A percentile compares a stretch with the other conserved stretches of the same genome.
phyloP scores from a whole-genome alignment of 2,797 vertebrate species.

The Parotocinclus haroldoi region DNA sequence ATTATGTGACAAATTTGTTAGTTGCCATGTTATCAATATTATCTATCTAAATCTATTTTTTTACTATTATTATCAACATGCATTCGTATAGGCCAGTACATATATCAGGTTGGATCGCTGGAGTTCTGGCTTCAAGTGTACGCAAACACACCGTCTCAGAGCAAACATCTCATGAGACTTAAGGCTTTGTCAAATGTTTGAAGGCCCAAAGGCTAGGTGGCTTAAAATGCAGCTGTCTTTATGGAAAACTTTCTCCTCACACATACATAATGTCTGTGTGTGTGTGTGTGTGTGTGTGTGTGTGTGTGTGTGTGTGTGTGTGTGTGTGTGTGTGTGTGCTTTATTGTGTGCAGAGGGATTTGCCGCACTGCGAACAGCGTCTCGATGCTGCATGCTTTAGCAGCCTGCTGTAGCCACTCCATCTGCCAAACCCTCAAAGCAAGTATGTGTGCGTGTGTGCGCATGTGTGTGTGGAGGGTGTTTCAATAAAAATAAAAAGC shows the following conservation, averaged over 20 bases:
- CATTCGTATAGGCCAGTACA: not conserved
- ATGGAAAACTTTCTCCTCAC: constrained; percentile 29
- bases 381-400: constrained; percentile 73
- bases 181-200: constrained; percentile 38
- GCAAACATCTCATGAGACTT: constrained; percentile 38
- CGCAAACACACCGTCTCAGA: constrained; percentile 22
- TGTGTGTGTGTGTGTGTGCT: constrained; percentile 17
- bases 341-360: constrained; percentile 58
- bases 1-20: no score
- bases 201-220: constrained; percentile 40
- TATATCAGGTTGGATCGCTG: not conserved
- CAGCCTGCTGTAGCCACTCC: constrained; percentile 79
- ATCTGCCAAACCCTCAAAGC: constrained; percentile 71
- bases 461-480: not conserved
- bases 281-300: constrained; percentile 2
- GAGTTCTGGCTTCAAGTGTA: no score
- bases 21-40: no score
- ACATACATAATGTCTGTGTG: constrained; percentile 23
- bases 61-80: no score
- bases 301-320: not conserved
- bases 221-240: constrained; percentile 43
- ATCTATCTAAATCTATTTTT: no score
- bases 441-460: constrained; percentile 34
- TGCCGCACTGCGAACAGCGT: constrained; percentile 64
- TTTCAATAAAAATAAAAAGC: constrained; percentile 25